Evolutionary conservation across 1,140 invertebrate genomes (phyloP), one percentile per base, ranked within the genome.

Genomic region (Cyclina sinensis): DNA sequence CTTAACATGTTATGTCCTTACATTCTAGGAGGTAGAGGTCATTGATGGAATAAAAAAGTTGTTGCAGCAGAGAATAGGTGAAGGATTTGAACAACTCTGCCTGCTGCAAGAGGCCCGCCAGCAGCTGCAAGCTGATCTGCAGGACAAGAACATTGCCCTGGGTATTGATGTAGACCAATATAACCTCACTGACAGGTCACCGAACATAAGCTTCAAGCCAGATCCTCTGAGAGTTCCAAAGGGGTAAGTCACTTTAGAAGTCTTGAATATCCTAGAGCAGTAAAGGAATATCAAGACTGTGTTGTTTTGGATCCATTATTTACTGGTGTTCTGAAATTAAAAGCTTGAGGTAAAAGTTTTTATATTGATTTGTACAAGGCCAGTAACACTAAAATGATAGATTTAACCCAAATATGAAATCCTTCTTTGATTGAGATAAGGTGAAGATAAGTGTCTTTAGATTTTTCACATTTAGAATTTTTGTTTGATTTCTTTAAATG

Each of bases 11-110:
- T 11, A 1, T 46, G 21, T 65, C 73, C 18, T 81, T 84, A n/a
- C 90, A 80, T 95, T 96, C 7, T 93, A 97, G 97, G 98, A 98
- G 95, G 95, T 97, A 30, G 96, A 96, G 76, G 96, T 97, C 5
- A 96, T 98, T 51, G 97, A 98, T 94, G 97, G 96, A 39, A 97
- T 97, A 84, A 97, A 98, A 92, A 97, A 97, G 90, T 94, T 97
- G 89, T 94, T 98, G 39, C 96, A 97, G 62, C 97, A 97, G 84
- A 97, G 97, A 86, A 97, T 97, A 90, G 97, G 97, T 92, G 97
- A 97, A 48, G 96, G 97, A 0, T 98, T 98, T 97, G 97, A 98
- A 93, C 98, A 98, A 95, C 96, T 98, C 14, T 98, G 97, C 93
- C 96, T 97, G 43, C 95, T 99, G 30, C 97, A 98, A 94, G 97